Evolutionary conservation across 1,140 invertebrate species (phyloP), one percentile per base, ranked within the genome.

Genomic region (Drosophila sp.): DNA sequence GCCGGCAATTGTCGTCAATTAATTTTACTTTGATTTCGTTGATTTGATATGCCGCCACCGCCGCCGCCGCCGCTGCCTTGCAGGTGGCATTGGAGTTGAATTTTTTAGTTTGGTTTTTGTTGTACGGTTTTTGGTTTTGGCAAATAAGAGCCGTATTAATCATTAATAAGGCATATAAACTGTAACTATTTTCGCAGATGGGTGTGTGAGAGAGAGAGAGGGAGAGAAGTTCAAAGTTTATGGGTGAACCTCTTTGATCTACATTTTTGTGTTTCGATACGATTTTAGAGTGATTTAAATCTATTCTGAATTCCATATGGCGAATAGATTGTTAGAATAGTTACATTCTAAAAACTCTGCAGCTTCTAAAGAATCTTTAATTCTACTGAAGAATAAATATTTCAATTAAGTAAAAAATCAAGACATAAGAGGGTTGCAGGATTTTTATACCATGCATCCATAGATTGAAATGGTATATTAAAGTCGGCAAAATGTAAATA

Each of bases 11-110:
- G 84, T 89, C 85, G 84, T 89, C 84, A 80, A 89, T 89, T 89
- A 89, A 89, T 89, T 89, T 83, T 73, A 78, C 72, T 75, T 89
- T 89, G 84, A 89, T 89, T 89, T 84, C 62, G 66, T 65, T 89
- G 84, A 83, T 89, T 89, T 67, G 83, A 83, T 87, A 72, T 63
- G 74, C 74, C 60, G 72, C 66, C 71, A 54, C 64, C 38, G 2
- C 70, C 72, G 64, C 70, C 72, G 64, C 81, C 83, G 80, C 17
- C 17, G 17, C 81, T 79, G 80, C 80, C 75, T 79, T 79, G 84
- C 84, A 89, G 84, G 84, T 89, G 84, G 84, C 77, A 84, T 89
- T 89, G 61, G 79, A 56, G 63, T 62, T 70, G 57, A 61, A 57
- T 35, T 58, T 84, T n/a, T 38, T 38, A 38, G 35, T 11, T 38